phyloP scores from a whole-genome alignment of 37 sponge, comb jelly and placozoan genomes.

The Beroe ovata region DNA sequence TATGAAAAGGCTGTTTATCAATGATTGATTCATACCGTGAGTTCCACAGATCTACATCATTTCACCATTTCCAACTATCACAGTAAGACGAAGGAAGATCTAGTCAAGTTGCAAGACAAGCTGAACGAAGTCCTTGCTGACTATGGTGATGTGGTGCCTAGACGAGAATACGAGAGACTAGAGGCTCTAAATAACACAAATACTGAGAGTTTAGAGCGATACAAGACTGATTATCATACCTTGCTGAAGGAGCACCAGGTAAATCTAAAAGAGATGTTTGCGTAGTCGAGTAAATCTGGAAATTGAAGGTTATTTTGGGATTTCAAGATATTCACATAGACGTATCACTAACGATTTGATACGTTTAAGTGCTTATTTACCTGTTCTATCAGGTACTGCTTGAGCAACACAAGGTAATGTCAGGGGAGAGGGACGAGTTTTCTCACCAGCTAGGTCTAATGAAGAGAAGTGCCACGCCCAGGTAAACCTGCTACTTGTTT shows the following conservation, averaged over 20 bases:
- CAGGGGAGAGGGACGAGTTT: constrained; percentile 70
- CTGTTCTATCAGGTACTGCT: constrained; percentile 71
- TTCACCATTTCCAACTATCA: too few species aligned
- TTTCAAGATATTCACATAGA: too few species aligned
- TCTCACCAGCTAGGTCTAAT: constrained; percentile 67
- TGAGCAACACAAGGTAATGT: constrained; percentile 70
- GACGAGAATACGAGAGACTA: constrained; percentile 83
- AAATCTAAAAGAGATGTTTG: too few species aligned
- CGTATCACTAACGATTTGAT: too few species aligned
- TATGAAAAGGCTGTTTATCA: too few species aligned
- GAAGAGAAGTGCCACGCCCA: constrained; percentile 84
- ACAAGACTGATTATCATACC: constrained; percentile 46
- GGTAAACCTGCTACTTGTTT: too few species aligned
- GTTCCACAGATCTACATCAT: too few species aligned
- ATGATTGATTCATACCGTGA: too few species aligned
- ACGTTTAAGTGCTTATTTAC: too few species aligned
- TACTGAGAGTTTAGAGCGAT: constrained; percentile 16
- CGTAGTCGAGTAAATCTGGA: too few species aligned
- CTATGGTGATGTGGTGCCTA: constrained; percentile 95
- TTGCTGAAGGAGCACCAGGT: constrained; percentile 7
- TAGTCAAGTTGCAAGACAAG: constrained; percentile 41
- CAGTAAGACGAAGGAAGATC: constrained; percentile 66
- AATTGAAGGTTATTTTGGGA: too few species aligned
- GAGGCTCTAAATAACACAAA: constrained; percentile 72
- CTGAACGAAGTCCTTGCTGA: constrained; percentile 87